phyloP scores from a whole-genome alignment of 64 coral and sea anemone species.

The Cladopsammia gracilis region DNA sequence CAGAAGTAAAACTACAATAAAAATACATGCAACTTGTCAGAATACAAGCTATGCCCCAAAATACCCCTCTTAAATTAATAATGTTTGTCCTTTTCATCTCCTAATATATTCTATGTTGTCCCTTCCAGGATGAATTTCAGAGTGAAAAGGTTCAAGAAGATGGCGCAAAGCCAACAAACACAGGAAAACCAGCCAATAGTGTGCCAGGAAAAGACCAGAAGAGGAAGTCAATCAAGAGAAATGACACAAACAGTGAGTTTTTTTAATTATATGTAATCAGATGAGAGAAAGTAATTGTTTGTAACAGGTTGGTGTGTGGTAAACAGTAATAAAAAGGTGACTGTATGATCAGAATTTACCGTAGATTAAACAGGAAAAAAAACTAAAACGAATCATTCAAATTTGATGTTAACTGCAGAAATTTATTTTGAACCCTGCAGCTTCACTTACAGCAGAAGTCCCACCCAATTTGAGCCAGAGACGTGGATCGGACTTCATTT shows the following conservation, averaged over 20 bases:
- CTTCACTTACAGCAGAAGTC: conserved; percentile 66
- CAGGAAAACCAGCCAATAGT: conserved; percentile 1
- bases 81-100: not conserved
- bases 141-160: conserved; percentile 11
- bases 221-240: conserved; percentile 33
- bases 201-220: not conserved
- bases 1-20: too few relatives aligned
- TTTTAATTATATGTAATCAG: not conserved
- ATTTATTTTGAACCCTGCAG: not conserved
- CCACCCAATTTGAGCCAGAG: conserved; percentile 75
- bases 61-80: too few relatives aligned
- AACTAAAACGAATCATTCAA: not conserved
- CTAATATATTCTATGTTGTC: not conserved
- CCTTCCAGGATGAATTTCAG: not conserved
- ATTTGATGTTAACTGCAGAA: too few relatives aligned
- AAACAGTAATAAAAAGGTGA: too few relatives aligned
- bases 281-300: not conserved
- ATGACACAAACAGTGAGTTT: conserved; percentile 27
- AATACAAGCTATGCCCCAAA: too few relatives aligned
- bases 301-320: not conserved
- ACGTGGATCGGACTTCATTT: conserved; percentile 75
- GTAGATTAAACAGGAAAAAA: too few relatives aligned
- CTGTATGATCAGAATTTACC: too few relatives aligned
- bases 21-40: too few relatives aligned
- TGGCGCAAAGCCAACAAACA: conserved; percentile 1